Evolutionary conservation across 1,140 invertebrate genomes (phyloP).

Genomic region (Eulimnadia texana): DNA sequence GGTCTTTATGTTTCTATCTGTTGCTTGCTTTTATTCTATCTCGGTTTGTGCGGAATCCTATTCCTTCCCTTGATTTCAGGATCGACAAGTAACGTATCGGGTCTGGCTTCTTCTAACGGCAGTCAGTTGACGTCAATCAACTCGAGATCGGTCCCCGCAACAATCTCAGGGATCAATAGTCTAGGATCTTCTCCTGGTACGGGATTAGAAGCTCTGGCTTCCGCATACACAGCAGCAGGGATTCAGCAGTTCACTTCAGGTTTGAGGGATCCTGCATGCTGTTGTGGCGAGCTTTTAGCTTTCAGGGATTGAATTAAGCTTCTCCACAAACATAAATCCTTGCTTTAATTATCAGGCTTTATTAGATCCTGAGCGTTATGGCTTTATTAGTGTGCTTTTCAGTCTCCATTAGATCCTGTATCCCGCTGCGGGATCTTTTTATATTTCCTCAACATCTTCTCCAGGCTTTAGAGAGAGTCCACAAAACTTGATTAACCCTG

Average conservation of each 20-base stretch:
- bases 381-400: too few species aligned
- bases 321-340: background rate
- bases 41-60: too few species aligned
- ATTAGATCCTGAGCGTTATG: background rate
- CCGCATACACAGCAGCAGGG: conserved; percentile 17
- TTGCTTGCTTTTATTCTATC: too few species aligned
- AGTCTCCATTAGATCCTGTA: too few species aligned
- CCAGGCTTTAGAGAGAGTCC: too few species aligned
- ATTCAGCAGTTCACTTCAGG: conserved; percentile 19
- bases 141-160: background rate
- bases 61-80: background rate
- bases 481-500: too few species aligned
- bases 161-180: conserved; percentile 15
- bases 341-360: background rate
- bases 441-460: too few species aligned
- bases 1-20: too few species aligned
- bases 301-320: background rate
- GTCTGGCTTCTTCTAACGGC: background rate
- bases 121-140: background rate
- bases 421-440: too few species aligned
- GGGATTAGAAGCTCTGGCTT: conserved; percentile 21
- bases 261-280: background rate
- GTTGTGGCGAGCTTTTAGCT: background rate
- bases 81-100: background rate
- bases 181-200: conserved; percentile 19